phyloP scores from a whole-genome alignment of 1,140 invertebrate genomes.

The Drosophila willistoni region DNA sequence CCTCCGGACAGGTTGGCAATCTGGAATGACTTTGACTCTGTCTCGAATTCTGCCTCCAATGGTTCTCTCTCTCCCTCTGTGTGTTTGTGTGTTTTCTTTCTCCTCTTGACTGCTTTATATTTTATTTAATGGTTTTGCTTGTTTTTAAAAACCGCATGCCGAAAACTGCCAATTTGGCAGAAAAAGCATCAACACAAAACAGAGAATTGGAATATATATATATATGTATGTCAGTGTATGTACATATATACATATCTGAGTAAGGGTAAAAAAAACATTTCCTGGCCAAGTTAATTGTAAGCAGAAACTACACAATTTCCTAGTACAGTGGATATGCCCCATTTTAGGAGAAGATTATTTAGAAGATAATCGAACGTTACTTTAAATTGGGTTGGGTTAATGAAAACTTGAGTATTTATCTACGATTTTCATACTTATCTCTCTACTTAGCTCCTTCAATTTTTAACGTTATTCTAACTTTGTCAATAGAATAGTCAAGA shows the following conservation, averaged over 20 bases:
- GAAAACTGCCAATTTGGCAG: slow-evolving; percentile 67
- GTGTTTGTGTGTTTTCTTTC: not conserved
- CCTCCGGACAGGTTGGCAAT: slow-evolving; percentile 38
- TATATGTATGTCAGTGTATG: slow-evolving; percentile 6
- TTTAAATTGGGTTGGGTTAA: too few species aligned
- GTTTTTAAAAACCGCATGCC: slow-evolving; percentile 57
- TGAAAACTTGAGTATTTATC: too few species aligned
- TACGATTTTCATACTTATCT: too few species aligned
- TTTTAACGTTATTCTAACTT: not conserved
- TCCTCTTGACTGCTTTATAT: slow-evolving; percentile 38
- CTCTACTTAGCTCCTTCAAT: too few species aligned
- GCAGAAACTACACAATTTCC: slow-evolving; percentile 22
- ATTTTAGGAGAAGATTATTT: too few species aligned
- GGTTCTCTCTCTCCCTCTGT: not conserved
- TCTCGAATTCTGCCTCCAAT: slow-evolving; percentile 7
- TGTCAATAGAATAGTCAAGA: too few species aligned
- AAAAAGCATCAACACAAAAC: slow-evolving; percentile 49
- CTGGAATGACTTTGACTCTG: slow-evolving; percentile 21
- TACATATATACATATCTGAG: not conserved
- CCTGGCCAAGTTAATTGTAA: slow-evolving; percentile 58
- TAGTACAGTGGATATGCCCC: slow-evolving; percentile 15
- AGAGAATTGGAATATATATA: slow-evolving; percentile 6
- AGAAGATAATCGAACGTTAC: too few species aligned
- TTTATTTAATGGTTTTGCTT: slow-evolving; percentile 63
- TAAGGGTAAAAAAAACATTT: slow-evolving; percentile 32